Conservation (phyloP, 2,888 invertebrate genomes). For the Leptarthrus brevirostris region DNA sequence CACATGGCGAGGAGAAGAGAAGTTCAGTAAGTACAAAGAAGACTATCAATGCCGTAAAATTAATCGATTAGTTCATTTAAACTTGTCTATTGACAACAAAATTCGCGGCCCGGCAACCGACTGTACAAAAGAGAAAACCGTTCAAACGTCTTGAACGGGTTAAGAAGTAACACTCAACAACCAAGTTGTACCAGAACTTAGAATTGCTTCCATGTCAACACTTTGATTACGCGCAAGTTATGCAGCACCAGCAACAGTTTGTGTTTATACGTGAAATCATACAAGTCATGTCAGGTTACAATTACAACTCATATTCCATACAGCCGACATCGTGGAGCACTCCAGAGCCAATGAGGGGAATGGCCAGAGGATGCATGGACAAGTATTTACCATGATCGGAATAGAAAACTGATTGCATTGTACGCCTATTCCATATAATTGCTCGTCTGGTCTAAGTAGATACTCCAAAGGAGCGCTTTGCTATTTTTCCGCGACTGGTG, state of each 20-base stretch:
- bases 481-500: slow-evolving; percentile 36
- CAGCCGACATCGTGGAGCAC: not conserved
- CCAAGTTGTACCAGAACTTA: not conserved
- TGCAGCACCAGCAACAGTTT: not conserved
- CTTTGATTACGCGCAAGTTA: not conserved
- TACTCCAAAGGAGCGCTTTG: slow-evolving; percentile 11
- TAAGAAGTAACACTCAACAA: slow-evolving; percentile 1
- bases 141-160: not conserved
- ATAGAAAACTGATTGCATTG: slow-evolving; percentile 41
- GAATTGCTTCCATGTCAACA: slow-evolving; percentile 22
- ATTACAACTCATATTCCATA: slow-evolving; percentile 19
- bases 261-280: slow-evolving; percentile 15
- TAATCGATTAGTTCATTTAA: not conserved
- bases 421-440: slow-evolving; percentile 34
- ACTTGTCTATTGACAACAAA: not conserved
- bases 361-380: slow-evolving; percentile 16
- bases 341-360: slow-evolving; percentile 24
- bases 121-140: not conserved
- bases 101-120: not conserved
- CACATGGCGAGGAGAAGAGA: not conserved
- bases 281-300: slow-evolving; percentile 15
- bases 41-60: not conserved
- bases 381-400: slow-evolving; percentile 40
- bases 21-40: too few relatives aligned
- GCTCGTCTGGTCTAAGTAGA: slow-evolving; percentile 12